Evolutionary conservation across 2,113 vertebrate genomes (phyloP).

Genomic region (Hepsetus odoe): DNA sequence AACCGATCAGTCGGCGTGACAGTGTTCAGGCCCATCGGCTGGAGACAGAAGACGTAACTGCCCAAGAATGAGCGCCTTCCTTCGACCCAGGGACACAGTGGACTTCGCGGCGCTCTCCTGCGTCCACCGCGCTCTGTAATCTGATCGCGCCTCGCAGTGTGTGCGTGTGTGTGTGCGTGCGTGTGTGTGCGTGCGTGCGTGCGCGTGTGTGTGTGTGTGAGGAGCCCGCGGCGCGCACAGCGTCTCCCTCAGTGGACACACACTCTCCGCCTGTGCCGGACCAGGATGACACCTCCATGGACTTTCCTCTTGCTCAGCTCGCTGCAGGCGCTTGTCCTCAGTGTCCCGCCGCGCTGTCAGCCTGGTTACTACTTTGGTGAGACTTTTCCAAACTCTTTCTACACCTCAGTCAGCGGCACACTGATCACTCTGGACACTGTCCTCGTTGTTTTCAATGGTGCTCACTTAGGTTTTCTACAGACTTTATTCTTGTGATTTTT

Average conservation of each 20-base stretch:
- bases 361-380: conserved; percentile 70
- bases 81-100: not conserved
- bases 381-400: not conserved
- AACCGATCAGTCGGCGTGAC: not conserved
- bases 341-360: conserved; percentile 69
- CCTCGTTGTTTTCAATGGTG: too few relatives aligned
- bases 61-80: not conserved
- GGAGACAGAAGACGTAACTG: not conserved
- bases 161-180: not conserved
- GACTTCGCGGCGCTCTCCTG: not conserved
- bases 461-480: too few relatives aligned
- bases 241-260: conserved; percentile 77
- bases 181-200: not conserved
- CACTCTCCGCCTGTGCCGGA: conserved; percentile 18
- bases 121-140: conserved; percentile 61
- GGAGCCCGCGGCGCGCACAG: conserved; percentile 42
- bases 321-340: conserved; percentile 46
- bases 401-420: too few relatives aligned
- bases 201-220: not conserved
- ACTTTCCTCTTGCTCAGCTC: conserved; percentile 65
- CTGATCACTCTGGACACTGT: too few relatives aligned
- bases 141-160: conserved; percentile 57
- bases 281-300: conserved; percentile 58
- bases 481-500: too few relatives aligned
- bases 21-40: not conserved